phyloP scores from a whole-genome alignment of 2,113 vertebrate genomes.

The Chascanopsetta lugubris region DNA sequence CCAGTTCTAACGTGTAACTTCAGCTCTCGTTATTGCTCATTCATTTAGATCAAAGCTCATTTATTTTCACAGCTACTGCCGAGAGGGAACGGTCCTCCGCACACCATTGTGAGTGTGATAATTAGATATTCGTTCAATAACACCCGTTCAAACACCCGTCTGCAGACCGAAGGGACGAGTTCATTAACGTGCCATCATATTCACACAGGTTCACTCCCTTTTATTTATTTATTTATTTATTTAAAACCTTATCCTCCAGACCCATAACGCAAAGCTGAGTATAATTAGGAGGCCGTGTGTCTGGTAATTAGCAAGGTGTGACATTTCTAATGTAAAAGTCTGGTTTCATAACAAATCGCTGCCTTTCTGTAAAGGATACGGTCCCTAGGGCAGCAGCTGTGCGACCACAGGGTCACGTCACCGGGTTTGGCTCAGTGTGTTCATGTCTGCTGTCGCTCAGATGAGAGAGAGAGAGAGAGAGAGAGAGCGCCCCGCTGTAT shows the following conservation, averaged over 20 bases:
- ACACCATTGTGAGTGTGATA: neutral
- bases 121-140: neutral
- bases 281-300: neutral
- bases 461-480: conserved; percentile 9
- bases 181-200: neutral
- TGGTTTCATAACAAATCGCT: neutral
- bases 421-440: conserved; percentile 33
- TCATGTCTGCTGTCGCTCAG: conserved; percentile 47
- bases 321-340: neutral
- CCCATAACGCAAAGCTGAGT: neutral
- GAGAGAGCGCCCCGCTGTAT: conserved; percentile 32
- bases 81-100: no score
- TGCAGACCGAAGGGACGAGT: neutral
- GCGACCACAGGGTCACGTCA: conserved; percentile 8
- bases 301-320: neutral
- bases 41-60: no score
- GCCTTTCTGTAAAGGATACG: neutral
- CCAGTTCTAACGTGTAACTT: no score
- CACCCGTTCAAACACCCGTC: neutral
- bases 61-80: no score
- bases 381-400: conserved; percentile 21
- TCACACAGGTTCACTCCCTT: neutral
- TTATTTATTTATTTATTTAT: no score
- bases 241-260: no score
- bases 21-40: no score